phyloP scores from a whole-genome alignment of 92 coral and sea anemone genomes.

The Parazoanthus atlanticus region DNA sequence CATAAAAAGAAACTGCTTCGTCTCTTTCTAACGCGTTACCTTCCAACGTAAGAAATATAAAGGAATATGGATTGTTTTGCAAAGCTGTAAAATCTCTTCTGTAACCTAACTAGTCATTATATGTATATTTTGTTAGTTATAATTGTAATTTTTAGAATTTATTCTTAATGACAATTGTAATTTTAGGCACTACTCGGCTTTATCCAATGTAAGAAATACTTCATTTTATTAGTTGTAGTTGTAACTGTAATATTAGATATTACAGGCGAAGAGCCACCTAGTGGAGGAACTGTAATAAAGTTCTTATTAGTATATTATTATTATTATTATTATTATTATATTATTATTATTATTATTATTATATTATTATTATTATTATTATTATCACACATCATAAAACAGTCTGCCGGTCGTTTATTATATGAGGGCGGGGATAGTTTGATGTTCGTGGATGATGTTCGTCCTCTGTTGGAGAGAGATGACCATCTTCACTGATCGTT shows the following conservation, averaged over 20 bases:
- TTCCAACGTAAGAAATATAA: slow-evolving; percentile 6
- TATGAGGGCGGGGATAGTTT: too few species aligned
- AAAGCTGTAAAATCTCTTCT: too few species aligned
- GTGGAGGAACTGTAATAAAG: slow-evolving; percentile 7
- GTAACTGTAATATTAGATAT: background rate
- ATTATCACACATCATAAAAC: too few species aligned
- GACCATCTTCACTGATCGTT: too few species aligned
- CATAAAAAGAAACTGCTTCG: slow-evolving; percentile 3
- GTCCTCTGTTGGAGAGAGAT: too few species aligned
- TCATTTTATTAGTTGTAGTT: slow-evolving; percentile 6
- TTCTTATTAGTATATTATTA: background rate
- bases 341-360: slow-evolving; percentile 1
- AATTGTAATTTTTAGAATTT: background rate
- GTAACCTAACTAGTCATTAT: slow-evolving; percentile 2
- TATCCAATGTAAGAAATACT: slow-evolving; percentile 1
- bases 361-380: slow-evolving; percentile 49
- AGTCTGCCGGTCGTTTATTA: too few species aligned
- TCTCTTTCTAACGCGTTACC: slow-evolving; percentile 12
- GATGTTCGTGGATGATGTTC: too few species aligned
- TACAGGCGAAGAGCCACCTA: slow-evolving; percentile 7
- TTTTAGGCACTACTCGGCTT: slow-evolving; percentile 1
- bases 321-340: background rate
- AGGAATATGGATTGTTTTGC: background rate
- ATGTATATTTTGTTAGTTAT: background rate
- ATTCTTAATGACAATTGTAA: background rate